Evolutionary conservation across 2,888 invertebrate species (phyloP), one percentile per base, ranked within the genome.

Genomic region (Athalia circularis): DNA sequence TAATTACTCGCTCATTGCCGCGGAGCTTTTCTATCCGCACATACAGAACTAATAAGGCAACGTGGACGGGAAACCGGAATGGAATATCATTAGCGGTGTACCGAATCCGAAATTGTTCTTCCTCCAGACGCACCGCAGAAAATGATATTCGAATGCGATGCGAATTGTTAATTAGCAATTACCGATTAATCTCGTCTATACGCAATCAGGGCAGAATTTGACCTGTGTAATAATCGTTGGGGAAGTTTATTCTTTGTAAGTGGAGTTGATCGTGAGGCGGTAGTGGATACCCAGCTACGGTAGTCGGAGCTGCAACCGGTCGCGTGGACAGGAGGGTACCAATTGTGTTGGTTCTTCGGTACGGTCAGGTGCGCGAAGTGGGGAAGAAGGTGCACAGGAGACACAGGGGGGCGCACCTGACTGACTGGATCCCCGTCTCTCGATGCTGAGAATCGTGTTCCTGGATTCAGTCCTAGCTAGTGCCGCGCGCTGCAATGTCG

Each of bases 331-430:
- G 62, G 75, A 75, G 50, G 62, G 45, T 75, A 75, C 75, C 64
- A 70, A 78, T 72, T 72, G 78, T 74, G 78, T 62, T 64, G 78
- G 77, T 74, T 74, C 68, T 80, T 29, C 29, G 77, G 79, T 83
- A 72, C 79, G 79, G 78, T 54, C 62, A 57, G 67, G 62, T 62
- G 50, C 50, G 15, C 64, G 67, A 13, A 65, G 72, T 65, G 61
- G 8, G 61, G 47, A 61, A 57, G 77, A 54, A 77, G 79, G 47
- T 61, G 64, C 64, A 29, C 29, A 77, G 64, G 77, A 79, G 68
- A 67, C 62, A 65, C 68, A 68, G 77, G 77, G 43, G 77, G 77
- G 52, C 57, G 67, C 48, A 77, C 75, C 75, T 75, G 75, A 75
- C 75, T 75, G 62, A 64, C 75, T 75, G 50, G 72, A 57, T 72